Base-by-base conservation (phyloP, 2,113 vertebrate genomes). In the Galeopterus variegatus region DNA sequence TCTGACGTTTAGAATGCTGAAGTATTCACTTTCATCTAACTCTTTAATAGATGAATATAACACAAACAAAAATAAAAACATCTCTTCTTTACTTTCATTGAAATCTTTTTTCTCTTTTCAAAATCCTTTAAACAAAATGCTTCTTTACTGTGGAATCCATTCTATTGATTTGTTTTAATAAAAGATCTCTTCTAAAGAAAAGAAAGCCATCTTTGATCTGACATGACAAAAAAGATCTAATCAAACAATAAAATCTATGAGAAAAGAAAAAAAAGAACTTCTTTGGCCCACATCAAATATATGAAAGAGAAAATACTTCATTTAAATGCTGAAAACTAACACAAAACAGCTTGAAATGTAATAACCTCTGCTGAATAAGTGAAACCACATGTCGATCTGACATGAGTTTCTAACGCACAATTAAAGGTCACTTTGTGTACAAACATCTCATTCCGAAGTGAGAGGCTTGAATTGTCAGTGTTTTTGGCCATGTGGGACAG, bases 161-260 rank as follows among this genome's bases (percentile, higher is more conserved):
- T 96, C 97, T 92, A 90, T 56, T 97, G 62, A 60, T 96, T 98
- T 97, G 31, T 88, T 96, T 98, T 93, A 95, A 76, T 97, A 97
- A 98, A 98, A 98, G 93, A 95, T 96, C 45, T 96, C 96, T 98
- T 96, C 58, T 96, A 26, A 62, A 97, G 94, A 96, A 97, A 84
- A 89, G 95, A 97, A 97, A 96, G 92, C 65, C 70, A 96, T 93
- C 97, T 98, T 98, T 98, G 98, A 98, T 97, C 96, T 98, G 97
- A 97, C 96, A 96, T 94, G 97, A 95, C 97, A 98, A 98, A 98
- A 98, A 98, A 98, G 98, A 98, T 95, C 94, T 97, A 98, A 97
- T 96, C 97, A 98, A 98, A 98, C 97, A 98, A 98, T 96, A 97
- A 96, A 95, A 97, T 95, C 98, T 98, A 94, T 50, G 17, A 31